Evolutionary conservation across 1,140 invertebrate species (phyloP), one percentile per base, ranked within the genome.

Genomic region (Zaprionus ghesquierei): DNA sequence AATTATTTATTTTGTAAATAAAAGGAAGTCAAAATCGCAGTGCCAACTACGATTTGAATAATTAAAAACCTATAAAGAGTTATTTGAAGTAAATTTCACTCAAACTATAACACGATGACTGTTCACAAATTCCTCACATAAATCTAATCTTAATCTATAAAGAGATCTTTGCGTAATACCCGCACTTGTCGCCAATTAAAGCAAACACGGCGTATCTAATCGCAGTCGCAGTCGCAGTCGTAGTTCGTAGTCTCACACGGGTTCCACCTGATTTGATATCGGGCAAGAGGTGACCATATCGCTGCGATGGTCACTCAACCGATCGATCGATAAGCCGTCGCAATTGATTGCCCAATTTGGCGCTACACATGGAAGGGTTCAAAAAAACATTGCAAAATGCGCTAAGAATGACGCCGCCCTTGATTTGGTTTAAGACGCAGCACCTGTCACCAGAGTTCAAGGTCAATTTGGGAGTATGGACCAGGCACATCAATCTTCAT

Each of bases 81-180:
- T 20, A 46, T 20, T 22, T 18, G 22, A 22, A 46, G 18, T 10
- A 46, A 46, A 22, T 22, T 22, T 10, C 3, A 12, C 9, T 18
- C 9, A 41, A 15, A 41, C 35, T 46, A 46, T 46, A 22, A n/a
- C 3, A 12, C 0, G 18, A 22, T 46, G 41, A 46, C 18, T 46
- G 35, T 41, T 35, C 2, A 41, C 5, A 6, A 15, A 29, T 29
- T 29, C 33, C 33, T 13, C 10, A 46, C 15, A 46, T 18, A 20
- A 22, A 22, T 53, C 12, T 25, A 41, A 51, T 18, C 31, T 46
- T 31, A 33, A 55, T 25, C 50, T 29, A 15, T 10, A 44, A 9
- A 15, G 33, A 13, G 38, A 70, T 74, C 50, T 80, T 82, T 82
- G 80, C 74, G 81, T 71, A 85, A 85, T 77, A 75, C 46, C 6